Evolutionary conservation across 2,113 vertebrate species (phyloP), one percentile per base, ranked within the genome.

Genomic region (Lagopus leucura): DNA sequence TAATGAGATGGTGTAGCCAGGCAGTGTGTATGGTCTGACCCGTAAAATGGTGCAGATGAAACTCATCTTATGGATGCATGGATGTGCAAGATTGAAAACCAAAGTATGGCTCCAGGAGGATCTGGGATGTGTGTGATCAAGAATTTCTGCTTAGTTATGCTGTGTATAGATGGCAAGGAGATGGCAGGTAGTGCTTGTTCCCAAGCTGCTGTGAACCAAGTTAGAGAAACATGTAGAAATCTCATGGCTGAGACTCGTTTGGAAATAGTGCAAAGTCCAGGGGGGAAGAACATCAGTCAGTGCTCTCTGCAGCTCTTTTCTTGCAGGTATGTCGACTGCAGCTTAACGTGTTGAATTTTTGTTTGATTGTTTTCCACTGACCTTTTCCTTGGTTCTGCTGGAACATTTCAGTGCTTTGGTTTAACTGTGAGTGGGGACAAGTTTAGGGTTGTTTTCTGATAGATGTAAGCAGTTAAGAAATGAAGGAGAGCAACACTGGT

Each of bases 41-140:
- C 18, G 5, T n/a, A 58, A 58, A 58, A n/a, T 8, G 55, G 21
- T 11, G 32, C 11, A n/a, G 55, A 58, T 58, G 55, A 58, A 58
- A 20, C 20, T 63, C 6, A 0, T 13, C 50, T 40, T 21, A 11
- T 4, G 13, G 17, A 11, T 5, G 7, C 2, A 1, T 3, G 11
- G 28, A 6, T 63, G 40, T 1, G 10, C 27, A 36, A 67, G n/a
- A 10, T 15, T 72, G 32, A 24, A 61, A 50, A 21, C 18, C 18
- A 20, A 60, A 8, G 14, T 12, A 4, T n/a, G 38, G 17, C 55
- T 60, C 36, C 36, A 18, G 11, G 36, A 19, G 16, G 30, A 32
- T 9, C 24, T n/a, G 64, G 11, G 38, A 7, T 54, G 42, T 3
- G 42, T 3, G 1, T 6, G 25, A n/a, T 80, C 11, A 43, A 48